phyloP scores from a whole-genome alignment of 2,113 vertebrate genomes.

The Morphnarchus princeps region DNA sequence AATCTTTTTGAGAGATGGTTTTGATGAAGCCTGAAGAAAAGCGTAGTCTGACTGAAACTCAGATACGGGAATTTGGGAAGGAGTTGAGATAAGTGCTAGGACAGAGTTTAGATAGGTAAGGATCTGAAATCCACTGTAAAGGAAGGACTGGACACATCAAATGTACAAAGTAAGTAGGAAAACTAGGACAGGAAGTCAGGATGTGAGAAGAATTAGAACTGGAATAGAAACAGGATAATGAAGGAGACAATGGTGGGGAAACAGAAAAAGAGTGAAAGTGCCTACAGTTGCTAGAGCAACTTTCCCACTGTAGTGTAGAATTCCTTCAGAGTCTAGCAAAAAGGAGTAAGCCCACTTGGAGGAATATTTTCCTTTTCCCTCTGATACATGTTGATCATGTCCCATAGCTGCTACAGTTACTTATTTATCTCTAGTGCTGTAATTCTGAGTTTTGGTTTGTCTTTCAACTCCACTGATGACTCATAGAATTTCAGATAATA shows the following conservation, averaged over 20 bases:
- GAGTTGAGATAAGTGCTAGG: background rate
- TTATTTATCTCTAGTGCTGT: background rate
- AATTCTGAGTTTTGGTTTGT: background rate
- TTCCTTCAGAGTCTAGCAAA: background rate
- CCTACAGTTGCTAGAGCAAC: conserved; percentile 1
- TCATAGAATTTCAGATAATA: background rate
- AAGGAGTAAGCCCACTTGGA: background rate
- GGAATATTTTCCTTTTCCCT: background rate
- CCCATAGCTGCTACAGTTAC: background rate
- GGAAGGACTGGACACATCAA: background rate
- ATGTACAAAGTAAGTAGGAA: background rate
- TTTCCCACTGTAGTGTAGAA: background rate
- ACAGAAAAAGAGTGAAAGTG: background rate
- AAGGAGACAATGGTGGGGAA: background rate
- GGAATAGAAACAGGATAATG: background rate
- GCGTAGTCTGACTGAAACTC: background rate
- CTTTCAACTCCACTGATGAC: background rate
- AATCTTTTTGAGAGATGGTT: background rate
- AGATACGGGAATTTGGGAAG: background rate
- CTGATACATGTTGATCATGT: background rate
- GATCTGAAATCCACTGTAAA: background rate
- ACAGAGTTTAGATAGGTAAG: background rate
- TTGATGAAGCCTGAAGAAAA: background rate
- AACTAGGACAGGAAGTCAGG: conserved; percentile 7
- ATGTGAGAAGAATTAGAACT: conserved; percentile 13